Evolutionary conservation across 2,888 invertebrate genomes (phyloP), one percentile per base, ranked within the genome.

Genomic region (Hydropsyche betteni): DNA sequence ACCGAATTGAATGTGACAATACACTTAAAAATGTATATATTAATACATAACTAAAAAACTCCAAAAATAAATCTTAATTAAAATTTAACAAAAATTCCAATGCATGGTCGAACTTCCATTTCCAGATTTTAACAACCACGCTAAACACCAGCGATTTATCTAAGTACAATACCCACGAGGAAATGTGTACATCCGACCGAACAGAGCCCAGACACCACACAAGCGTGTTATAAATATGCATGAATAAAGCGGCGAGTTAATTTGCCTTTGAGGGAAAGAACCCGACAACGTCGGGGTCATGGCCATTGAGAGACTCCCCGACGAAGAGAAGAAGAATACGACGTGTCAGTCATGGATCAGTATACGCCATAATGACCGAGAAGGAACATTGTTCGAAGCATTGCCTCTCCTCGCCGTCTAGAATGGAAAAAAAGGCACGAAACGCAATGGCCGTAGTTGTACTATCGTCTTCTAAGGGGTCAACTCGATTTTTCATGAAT

Each of bases 151-250:
- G 61, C 61, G 61, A 61, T 61, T 61, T 61, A 61, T 64, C 64
- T 64, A 64, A 24, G 36, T n/a, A 36, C 64, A 64, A 12, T n/a
- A 34, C 16, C 8, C 44, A 44, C 44, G 1, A 44, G 44, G 44
- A 44, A 44, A 44, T 10, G 58, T 12, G 36, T 36, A 34, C 34
- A 64, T 64, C 69, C 53, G 53, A 53, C 24, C 53, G n/a, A 44
- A 53, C 51, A 52, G 70, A 70, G 70, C 53, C 72, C 58, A 72
- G 72, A 58, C 72, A 70, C 44, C 44, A 44, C 44, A 44, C 44
- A 8, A 44, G 34, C 75, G 72, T 75, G 68, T 68, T 72, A 75
- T 75, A 75, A 75, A 75, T 75, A 75, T 75, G 75, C 75, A 75
- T 72, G 75, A 50, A 75, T 72, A 72, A 75, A 52, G 71, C 71